Conservation (phyloP, 1,140 invertebrate species). For the Drosophila equinoxialis region DNA sequence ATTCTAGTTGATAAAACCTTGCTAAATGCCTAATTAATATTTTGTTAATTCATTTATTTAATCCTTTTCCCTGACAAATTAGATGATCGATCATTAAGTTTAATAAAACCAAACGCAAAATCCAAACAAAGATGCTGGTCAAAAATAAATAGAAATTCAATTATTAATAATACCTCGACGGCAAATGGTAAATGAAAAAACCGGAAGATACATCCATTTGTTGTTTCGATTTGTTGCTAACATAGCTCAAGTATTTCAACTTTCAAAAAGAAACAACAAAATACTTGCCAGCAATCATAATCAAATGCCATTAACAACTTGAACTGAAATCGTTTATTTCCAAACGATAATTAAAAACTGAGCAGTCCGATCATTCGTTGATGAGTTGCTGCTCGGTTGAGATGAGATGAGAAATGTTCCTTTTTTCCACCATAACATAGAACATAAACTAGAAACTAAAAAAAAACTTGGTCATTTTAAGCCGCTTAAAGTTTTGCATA, state of each 20-base stretch:
- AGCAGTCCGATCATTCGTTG: conserved; percentile 30
- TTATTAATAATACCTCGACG: conserved; percentile 64
- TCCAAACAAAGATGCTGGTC: conserved; percentile 61
- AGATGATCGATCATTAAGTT: conserved; percentile 66
- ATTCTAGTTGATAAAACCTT: conserved; percentile 25
- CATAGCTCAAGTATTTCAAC: conserved; percentile 75
- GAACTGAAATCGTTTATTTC: conserved; percentile 57
- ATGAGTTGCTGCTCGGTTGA: conserved; percentile 24
- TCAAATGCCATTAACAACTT: conserved; percentile 56
- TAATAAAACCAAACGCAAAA: conserved; percentile 27
- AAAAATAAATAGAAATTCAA: conserved; percentile 59
- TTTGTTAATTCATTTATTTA: conserved; percentile 44
- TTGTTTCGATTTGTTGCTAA: conserved; percentile 47
- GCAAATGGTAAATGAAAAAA: conserved; percentile 53
- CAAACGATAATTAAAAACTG: conserved; percentile 53
- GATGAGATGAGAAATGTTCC: neutral
- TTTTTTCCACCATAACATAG: neutral
- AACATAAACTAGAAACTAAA: conserved; percentile 32
- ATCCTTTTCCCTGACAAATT: conserved; percentile 69
- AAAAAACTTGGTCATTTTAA: conserved; percentile 26
- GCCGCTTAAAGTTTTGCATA: conserved; percentile 29
- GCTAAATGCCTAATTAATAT: conserved; percentile 75
- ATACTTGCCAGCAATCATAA: conserved; percentile 44
- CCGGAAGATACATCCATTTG: conserved; percentile 61
- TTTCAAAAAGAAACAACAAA: conserved; percentile 52